Base-by-base conservation (phyloP, 2,113 vertebrate genomes). In the Lepus timidus region DNA sequence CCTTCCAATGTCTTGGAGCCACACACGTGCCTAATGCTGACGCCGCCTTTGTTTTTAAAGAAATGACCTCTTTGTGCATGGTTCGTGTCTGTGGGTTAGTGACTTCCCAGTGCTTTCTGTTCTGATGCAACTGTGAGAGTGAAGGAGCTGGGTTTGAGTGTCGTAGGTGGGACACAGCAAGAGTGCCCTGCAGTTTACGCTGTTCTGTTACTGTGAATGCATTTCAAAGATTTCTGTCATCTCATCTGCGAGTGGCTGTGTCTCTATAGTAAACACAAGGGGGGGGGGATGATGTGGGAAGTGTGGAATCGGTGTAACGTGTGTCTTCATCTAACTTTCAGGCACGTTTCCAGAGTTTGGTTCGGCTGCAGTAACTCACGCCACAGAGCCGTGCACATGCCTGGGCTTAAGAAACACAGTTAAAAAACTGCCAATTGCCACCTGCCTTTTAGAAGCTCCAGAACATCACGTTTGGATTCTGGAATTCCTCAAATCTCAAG, bases 281-380 rank as follows among this genome's bases (percentile, higher is more conserved):
- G 44, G 68, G 70, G 51, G 67, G 51, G 80, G 39, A 6, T 36
- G 68, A 27, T 4, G 19, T 25, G 58, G 65, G 31, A 85, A 19
- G 1, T 73, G 1, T 36, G 76, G 83, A 39, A 62, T 75, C 49
- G 94, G 17, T 22, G 0, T 98, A 97, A 98, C 88, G 6, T 94
- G 17, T 98, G 52, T 97, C 90, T 93, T 97, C 29, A 90, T 99
- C 52, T 98, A 25, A 97, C 95, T 98, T 98, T 94, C 97, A 99
- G 99, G 97, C 84, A 65, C 95, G 31, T 90, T 97, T 92, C 84
- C 96, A 94, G 95, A 95, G 83, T 88, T 80, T 39, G 88, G 91
- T 93, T 92, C 62, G 88, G 86, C 68, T 22, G 87, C 93, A 91
- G 52, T 44, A 94, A 71, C 80, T 80, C 29, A 91, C 17, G 39